Evolutionary conservation across 2,113 vertebrate species (phyloP), one percentile per base, ranked within the genome.

Genomic region (Phasianus colchicus): DNA sequence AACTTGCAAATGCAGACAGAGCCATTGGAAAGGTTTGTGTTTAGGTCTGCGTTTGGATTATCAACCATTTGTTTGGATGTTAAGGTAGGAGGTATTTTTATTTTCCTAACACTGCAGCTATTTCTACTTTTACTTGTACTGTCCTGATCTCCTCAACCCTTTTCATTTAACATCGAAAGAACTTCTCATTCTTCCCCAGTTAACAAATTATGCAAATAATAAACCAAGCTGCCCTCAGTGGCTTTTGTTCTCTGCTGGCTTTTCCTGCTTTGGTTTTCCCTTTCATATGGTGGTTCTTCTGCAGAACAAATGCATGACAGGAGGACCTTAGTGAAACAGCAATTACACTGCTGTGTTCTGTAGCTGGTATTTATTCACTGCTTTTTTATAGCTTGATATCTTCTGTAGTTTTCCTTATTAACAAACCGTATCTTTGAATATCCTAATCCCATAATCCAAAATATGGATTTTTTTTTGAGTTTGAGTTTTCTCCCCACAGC

Each of bases 151-250:
- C 80, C 63, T 45, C 30, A 87, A 64, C 21, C 1, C 1, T 42
- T 86, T 85, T 78, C 14, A 38, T 32, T 34, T 75, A 52, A 36
- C 29, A 22, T 22, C 11, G 25, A 87, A 16, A 92, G 36, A 77
- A 43, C 25, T 79, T 40, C 6, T 65, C 1, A 5, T 88, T 86
- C 34, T 2, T 77, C 8, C 16, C n/a, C 57, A 47, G 11, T 34
- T 54, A 30, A 32, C 78, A 84, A 92, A 48, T 2, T 0, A 60
- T 10, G 3, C 47, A 63, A 77, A 43, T 73, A 54, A 69, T 38
- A 52, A 84, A 36, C 42, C 50, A n/a, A 80, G 34, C 20, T 16
- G 43, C 29, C 11, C 0, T 0, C 19, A 18, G 9, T 45, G 32
- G n/a, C n/a, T 90, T 24, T 21, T 79, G 27, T 66, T 47, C 42